Base-by-base conservation (phyloP, 2,113 vertebrate genomes). In the Puntigrus tetrazona region DNA sequence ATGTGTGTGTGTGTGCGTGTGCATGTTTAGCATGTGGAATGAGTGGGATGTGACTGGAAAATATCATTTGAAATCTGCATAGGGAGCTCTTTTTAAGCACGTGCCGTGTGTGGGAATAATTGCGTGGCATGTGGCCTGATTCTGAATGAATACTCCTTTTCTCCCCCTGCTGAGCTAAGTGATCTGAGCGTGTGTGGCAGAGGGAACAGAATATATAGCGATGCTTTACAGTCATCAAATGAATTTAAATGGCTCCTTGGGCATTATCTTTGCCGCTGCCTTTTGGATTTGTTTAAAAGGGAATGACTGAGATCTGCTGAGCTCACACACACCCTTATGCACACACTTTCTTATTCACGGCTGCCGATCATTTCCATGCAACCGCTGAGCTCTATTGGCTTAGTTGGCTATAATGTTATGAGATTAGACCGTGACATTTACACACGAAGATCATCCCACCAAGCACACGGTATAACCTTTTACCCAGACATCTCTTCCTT, bases 121-220 rank as follows among this genome's bases (percentile, higher is more conserved):
- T 87, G 75, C 75, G n/a, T 65, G 73, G 45, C 82, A 81, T 84
- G 86, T 80, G 78, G 84, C 80, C 75, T 73, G 84, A 79, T 72
- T 88, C 2, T 78, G 83, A 79, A 83, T 81, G 57, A 72, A 80
- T 88, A 73, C 41, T 72, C 22, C 57, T 57, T 36, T 82, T 83
- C 41, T 79, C 69, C 47, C 47, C 31, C 29, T 45, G 81, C 74
- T 38, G 20, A 73, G 69, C 55, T 13, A 10, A 80, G 75, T n/a
- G 16, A 31, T 79, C 55, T 86, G 29, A 27, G 45, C 55, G 83
- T 78, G 43, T 69, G 61, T 63, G 55, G 10, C 18, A 20, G 61
- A 7, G 27, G 38, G n/a, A 55, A 63, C 5, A 63, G 47, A 34
- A 69, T 83, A 61, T 65, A 25, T 59, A 57, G 67, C 80, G 70